These are phyloP conservation scores for Chaetodon trifascialis DNA, from an alignment of 2,113 vertebrate species.

Conservation along the genomic window DNA sequence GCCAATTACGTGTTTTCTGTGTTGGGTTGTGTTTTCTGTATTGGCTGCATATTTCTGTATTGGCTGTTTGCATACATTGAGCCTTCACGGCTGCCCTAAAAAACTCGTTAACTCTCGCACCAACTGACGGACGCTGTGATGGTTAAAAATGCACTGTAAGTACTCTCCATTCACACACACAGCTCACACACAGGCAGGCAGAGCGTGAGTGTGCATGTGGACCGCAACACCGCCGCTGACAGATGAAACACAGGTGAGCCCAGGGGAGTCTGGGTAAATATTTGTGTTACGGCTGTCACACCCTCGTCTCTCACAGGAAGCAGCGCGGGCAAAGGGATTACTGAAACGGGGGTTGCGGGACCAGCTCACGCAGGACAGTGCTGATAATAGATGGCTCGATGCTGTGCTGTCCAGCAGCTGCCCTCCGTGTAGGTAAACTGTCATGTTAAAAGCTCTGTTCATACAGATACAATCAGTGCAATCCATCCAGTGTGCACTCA, in stretches of 20 bases:
- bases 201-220: not conserved
- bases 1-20: not conserved
- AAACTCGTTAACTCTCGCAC: not conserved
- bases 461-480: constrained; percentile 51
- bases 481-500: constrained; percentile 58
- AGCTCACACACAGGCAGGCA: not conserved
- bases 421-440: not conserved
- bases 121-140: too few species aligned
- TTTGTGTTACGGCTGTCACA: constrained; percentile 71
- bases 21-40: not conserved
- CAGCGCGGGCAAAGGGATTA: constrained; percentile 53
- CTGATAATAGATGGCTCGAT: constrained; percentile 50
- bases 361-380: constrained; percentile 26
- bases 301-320: constrained; percentile 64
- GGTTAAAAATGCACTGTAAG: not conserved
- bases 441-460: constrained; percentile 53
- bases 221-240: constrained; percentile 53
- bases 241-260: constrained; percentile 71
- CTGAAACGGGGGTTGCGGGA: constrained; percentile 8
- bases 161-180: not conserved
- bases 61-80: not conserved
- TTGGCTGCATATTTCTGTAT: too few species aligned
- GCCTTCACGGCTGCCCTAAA: not conserved
- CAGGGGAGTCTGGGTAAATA: constrained; percentile 76
- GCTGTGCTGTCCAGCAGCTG: constrained; percentile 17